Evolutionary conservation across 2,113 vertebrate genomes (phyloP).

Genomic region (Oryzias javanicus): DNA sequence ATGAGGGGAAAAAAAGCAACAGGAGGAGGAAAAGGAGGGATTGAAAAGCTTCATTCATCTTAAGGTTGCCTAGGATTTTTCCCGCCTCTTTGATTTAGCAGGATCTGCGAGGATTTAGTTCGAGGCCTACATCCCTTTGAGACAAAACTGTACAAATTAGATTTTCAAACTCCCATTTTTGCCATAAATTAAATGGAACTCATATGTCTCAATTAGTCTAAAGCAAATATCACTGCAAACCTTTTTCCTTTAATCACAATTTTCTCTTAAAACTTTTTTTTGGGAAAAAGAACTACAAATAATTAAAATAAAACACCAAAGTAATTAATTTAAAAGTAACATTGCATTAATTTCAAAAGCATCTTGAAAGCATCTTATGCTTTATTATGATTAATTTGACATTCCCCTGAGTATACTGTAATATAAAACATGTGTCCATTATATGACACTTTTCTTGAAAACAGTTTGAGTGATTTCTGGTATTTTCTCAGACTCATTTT

Average conservation of each 20-base stretch:
- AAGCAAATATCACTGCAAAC: constrained; percentile 10
- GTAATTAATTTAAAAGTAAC: too few relatives aligned
- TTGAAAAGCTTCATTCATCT: constrained; percentile 73
- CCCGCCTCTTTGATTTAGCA: constrained; percentile 64
- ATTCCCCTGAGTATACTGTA: too few relatives aligned
- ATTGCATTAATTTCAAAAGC: too few relatives aligned
- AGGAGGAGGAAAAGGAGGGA: constrained; percentile 51
- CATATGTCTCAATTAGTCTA: constrained; percentile 34
- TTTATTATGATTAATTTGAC: too few relatives aligned
- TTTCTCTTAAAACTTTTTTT: not conserved
- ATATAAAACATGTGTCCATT: too few relatives aligned
- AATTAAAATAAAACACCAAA: too few relatives aligned
- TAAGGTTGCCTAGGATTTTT: constrained; percentile 57
- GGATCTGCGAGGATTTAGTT: constrained; percentile 68
- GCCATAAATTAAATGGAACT: constrained; percentile 43
- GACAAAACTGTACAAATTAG: constrained; percentile 67
- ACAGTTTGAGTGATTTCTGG: too few relatives aligned
- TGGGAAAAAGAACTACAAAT: too few relatives aligned
- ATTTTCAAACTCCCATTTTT: constrained; percentile 52
- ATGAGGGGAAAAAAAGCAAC: constrained; percentile 39
- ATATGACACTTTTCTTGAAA: too few relatives aligned
- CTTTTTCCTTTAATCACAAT: constrained; percentile 4
- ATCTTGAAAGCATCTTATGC: too few relatives aligned
- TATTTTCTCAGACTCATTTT: too few relatives aligned
- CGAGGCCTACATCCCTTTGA: constrained; percentile 55